Evolutionary conservation across 1,140 invertebrate genomes (phyloP).

Genomic region (Pollicipes pollicipes): DNA sequence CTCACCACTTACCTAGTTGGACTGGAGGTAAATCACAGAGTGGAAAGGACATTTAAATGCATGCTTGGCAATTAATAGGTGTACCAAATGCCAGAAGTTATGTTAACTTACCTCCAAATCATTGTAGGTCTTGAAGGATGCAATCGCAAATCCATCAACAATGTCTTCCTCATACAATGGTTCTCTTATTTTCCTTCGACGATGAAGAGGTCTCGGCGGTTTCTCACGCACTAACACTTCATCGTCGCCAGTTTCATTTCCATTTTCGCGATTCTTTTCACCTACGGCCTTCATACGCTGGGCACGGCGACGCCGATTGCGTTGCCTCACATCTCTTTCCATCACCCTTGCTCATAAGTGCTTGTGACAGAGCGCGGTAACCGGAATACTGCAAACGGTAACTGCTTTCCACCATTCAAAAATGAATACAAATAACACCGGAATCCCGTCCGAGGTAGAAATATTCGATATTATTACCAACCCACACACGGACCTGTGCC

Average conservation of each 20-base stretch:
- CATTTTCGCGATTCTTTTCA: background rate
- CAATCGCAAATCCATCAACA: conserved; percentile 31
- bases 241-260: background rate
- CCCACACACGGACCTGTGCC: no score
- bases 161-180: conserved; percentile 29
- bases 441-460: no score
- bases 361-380: no score
- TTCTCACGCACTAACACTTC: background rate
- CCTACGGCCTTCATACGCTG: background rate
- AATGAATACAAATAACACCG: no score
- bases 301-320: background rate
- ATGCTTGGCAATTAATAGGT: no score
- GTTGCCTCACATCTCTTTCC: conserved; percentile 2
- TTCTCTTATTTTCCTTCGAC: conserved; percentile 5
- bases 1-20: no score
- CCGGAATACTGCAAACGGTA: no score
- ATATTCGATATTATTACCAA: no score
- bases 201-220: background rate
- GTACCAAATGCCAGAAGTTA: no score
- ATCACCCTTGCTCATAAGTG: background rate
- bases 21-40: no score
- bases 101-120: conserved; percentile 26
- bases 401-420: no score
- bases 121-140: conserved; percentile 28
- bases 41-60: no score